Percentiles rank a stretch among this genome's conserved stretches.
These are phyloP conservation scores for Ciconia stormi DNA, from an alignment of 2,113 vertebrate genomes.

Conservation along the genomic window DNA sequence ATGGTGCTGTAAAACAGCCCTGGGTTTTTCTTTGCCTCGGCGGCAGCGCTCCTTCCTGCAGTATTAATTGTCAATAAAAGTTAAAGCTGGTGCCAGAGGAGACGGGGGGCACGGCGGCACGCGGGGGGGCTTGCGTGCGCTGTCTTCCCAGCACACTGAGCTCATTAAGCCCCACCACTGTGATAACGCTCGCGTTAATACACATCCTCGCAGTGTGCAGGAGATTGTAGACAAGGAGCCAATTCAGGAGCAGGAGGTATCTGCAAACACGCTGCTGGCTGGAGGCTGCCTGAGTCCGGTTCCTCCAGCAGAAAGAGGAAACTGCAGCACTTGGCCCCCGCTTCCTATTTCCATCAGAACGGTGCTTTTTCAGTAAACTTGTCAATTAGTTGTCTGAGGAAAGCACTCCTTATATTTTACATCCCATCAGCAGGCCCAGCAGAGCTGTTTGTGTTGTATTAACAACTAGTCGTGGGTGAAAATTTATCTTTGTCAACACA, in stretches of 20 bases:
- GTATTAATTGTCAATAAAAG: background rate
- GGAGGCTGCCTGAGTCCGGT: rapidly evolving
- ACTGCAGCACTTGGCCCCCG: background rate
- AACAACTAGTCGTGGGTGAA: background rate
- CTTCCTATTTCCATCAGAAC: background rate
- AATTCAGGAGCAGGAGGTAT: background rate
- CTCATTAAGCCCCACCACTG: background rate
- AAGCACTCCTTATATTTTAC: background rate
- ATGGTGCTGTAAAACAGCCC: background rate
- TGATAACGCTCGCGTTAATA: background rate
- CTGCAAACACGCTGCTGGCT: background rate
- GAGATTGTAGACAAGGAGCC: background rate
- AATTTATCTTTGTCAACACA: background rate
- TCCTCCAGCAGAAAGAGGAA: background rate
- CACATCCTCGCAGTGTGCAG: background rate
- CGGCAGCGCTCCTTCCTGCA: background rate
- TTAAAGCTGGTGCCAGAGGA: background rate
- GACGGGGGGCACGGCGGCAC: background rate
- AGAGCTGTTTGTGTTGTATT: background rate
- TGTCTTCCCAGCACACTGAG: background rate
- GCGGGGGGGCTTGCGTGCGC: rapidly evolving
- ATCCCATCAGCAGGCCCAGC: background rate
- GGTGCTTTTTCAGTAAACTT: background rate
- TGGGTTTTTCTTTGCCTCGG: background rate
- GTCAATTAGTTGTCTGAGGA: background rate